These are phyloP conservation scores for Sapajus apella DNA, from an alignment of 2,113 vertebrate species.

Conservation along the genomic window DNA sequence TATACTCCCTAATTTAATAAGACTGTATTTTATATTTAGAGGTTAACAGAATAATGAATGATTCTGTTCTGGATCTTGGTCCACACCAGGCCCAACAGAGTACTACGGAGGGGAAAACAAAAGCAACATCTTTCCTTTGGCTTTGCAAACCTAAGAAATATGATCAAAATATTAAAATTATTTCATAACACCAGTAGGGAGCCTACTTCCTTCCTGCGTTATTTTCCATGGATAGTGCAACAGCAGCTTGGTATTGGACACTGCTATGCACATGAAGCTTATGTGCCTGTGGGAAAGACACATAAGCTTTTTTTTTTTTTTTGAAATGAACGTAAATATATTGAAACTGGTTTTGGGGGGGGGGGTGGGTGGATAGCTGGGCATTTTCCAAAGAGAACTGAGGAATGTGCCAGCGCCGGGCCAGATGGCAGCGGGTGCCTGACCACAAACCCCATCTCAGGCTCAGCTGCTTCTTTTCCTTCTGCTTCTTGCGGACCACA, in stretches of 20 bases:
- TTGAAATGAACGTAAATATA: conserved; percentile 73
- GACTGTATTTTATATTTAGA: not conserved
- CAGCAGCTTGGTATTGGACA: not conserved
- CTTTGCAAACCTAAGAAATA: not conserved
- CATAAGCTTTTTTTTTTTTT: too few relatives aligned
- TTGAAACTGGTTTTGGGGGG: conserved; percentile 67
- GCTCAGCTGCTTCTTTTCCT: conserved; percentile 94
- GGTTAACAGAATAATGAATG: not conserved
- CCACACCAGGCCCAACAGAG: not conserved
- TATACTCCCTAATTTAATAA: not conserved
- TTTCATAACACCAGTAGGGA: not conserved
- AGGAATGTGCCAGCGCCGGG: conserved; percentile 16
- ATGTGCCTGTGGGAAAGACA: not conserved
- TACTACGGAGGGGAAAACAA: not conserved
- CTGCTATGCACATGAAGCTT: accelerated
- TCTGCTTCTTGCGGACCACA: conserved; percentile 93
- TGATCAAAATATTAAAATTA: not conserved
- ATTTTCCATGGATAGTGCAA: not conserved
- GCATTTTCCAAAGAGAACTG: conserved; percentile 3
- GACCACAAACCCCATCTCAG: conserved; percentile 86
- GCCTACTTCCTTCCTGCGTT: not conserved
- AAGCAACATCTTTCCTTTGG: not conserved
- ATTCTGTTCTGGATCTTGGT: not conserved
- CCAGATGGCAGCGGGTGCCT: not conserved
- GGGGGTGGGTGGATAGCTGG: not conserved